These are phyloP conservation scores for Andrena hattorfiana DNA, from an alignment of 2,888 invertebrate genomes.

Conservation along the genomic window DNA sequence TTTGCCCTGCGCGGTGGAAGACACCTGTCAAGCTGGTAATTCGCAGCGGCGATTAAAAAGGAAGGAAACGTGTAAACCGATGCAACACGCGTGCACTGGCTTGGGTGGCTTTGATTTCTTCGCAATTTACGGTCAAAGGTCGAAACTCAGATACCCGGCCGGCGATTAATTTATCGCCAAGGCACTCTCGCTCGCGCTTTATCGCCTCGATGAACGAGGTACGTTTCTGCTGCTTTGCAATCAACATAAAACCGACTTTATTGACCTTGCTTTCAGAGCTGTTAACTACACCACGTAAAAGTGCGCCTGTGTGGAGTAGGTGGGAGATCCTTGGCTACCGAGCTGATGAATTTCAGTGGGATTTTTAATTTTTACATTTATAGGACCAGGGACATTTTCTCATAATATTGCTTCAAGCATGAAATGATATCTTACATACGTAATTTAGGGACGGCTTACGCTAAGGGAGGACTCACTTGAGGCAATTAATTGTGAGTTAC, in stretches of 20 bases:
- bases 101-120: not conserved
- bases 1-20: too few relatives aligned
- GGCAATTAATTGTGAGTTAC: too few relatives aligned
- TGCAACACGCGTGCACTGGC: too few relatives aligned
- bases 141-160: not conserved
- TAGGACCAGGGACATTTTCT: too few relatives aligned
- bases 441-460: too few relatives aligned
- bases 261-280: not conserved
- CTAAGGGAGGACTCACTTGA: too few relatives aligned
- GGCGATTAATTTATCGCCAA: constrained; percentile 28
- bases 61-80: too few relatives aligned
- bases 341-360: not conserved
- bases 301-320: not conserved
- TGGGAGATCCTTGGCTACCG: not conserved
- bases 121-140: not conserved
- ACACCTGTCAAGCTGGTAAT: too few relatives aligned
- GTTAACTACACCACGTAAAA: not conserved
- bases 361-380: too few relatives aligned
- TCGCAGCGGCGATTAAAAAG: too few relatives aligned
- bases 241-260: not conserved
- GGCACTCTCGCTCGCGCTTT: not conserved
- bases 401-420: too few relatives aligned
- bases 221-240: not conserved
- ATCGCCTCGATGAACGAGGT: not conserved
- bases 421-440: too few relatives aligned